Evolutionary conservation across 2,797 vertebrate genomes (phyloP).

Genomic region (Acanthiza pusilla): DNA sequence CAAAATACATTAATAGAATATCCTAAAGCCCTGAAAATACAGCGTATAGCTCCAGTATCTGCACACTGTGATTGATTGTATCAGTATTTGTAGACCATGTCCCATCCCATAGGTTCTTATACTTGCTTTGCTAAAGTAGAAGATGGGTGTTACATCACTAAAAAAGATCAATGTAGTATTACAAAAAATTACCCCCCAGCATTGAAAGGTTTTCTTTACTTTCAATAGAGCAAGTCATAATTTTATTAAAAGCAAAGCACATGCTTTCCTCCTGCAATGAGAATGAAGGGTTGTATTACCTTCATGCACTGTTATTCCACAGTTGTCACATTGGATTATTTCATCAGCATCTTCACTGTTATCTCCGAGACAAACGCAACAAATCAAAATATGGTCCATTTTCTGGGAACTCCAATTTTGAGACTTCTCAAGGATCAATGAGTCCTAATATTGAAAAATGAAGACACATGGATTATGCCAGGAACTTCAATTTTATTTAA

Average conservation of each 20-base stretch:
- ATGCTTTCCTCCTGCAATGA: background rate
- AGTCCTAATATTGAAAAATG: slow-evolving; percentile 81
- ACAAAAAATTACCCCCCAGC: background rate
- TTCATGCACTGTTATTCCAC: slow-evolving; percentile 98
- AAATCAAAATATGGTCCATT: slow-evolving; percentile 97
- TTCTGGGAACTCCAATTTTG: slow-evolving; percentile 92
- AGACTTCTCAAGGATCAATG: slow-evolving; percentile 88
- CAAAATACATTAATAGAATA: background rate
- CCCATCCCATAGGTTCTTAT: background rate
- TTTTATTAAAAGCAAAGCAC: background rate
- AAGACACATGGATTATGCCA: slow-evolving; percentile 31
- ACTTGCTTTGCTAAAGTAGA: background rate
- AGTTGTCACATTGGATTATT: slow-evolving; percentile 99
- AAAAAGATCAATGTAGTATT: background rate
- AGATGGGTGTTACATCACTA: background rate
- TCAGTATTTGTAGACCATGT: background rate
- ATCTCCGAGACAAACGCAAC: slow-evolving; percentile 98
- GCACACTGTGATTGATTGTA: background rate
- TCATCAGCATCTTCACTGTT: slow-evolving; percentile 98
- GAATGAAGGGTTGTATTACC: slow-evolving; percentile 75
- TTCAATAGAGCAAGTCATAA: background rate
- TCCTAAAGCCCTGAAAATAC: background rate
- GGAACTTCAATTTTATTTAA: background rate
- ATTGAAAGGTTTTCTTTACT: background rate
- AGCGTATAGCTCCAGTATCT: background rate